A percentile compares a stretch with the other conserved stretches of the same genome.
Conservation (phyloP, 2,113 vertebrate genomes). For the Microtus montanus region DNA sequence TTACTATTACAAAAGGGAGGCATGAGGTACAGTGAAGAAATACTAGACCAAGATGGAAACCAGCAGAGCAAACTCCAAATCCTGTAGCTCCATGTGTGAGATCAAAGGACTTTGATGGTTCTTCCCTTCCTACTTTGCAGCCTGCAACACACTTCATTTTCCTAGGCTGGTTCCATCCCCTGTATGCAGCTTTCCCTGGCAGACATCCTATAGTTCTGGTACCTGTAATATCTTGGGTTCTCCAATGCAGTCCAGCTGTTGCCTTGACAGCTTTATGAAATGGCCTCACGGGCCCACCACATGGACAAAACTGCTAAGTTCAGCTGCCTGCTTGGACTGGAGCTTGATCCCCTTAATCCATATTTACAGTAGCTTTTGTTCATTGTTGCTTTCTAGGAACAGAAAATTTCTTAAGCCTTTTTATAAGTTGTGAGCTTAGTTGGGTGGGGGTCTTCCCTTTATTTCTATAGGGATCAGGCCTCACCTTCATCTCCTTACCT, state of each 20-base stretch:
- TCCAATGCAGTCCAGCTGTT: not conserved
- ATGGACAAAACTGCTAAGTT: not conserved
- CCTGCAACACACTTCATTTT: not conserved
- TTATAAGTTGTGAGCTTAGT: not conserved
- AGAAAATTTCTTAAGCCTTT: not conserved
- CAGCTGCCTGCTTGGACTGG: not conserved
- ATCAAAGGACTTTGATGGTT: not conserved
- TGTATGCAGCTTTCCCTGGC: not conserved
- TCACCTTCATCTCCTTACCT: not conserved
- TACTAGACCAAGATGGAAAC: not conserved
- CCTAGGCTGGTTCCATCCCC: not conserved
- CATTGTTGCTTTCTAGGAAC: not conserved
- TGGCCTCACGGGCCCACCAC: not conserved
- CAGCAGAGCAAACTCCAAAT: not conserved
- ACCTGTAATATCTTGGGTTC: not conserved
- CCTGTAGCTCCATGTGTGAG: not conserved
- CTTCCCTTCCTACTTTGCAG: not conserved
- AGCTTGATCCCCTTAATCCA: not conserved
- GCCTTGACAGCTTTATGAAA: not conserved
- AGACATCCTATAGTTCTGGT: not conserved
- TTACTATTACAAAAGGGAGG: not conserved
- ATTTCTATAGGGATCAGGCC: not conserved
- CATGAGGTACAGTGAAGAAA: not conserved
- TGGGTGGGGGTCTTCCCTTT: not conserved
- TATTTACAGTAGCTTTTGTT: not conserved